These are phyloP conservation scores for Neocrepidodera transversa DNA, from an alignment of 2,888 invertebrate genomes.

Conservation along the genomic window DNA sequence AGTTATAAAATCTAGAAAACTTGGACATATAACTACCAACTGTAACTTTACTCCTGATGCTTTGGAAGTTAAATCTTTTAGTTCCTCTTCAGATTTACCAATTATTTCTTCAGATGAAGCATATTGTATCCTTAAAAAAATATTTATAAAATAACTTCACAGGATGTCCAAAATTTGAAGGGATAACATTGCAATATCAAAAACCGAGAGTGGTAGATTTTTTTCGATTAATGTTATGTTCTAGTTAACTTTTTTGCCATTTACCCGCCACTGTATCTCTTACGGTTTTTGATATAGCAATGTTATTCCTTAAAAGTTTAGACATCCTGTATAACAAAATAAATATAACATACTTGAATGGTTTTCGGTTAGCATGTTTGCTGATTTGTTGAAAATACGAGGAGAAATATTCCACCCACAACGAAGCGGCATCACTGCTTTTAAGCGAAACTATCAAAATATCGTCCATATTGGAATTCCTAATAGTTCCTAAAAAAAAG, in stretches of 20 bases:
- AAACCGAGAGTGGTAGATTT: neutral
- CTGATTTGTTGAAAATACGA: constrained; percentile 86
- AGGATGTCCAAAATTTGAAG: too few species aligned
- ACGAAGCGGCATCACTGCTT: constrained; percentile 77
- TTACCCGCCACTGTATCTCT: too few species aligned
- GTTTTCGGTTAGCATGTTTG: constrained; percentile 76
- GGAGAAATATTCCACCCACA: constrained; percentile 83
- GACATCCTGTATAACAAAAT: too few species aligned
- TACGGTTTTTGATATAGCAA: too few species aligned
- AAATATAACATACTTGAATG: constrained; percentile 84
- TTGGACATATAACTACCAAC: constrained; percentile 81
- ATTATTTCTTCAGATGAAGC: constrained; percentile 75
- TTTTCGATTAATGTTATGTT: neutral
- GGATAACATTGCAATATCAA: too few species aligned
- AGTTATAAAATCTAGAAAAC: constrained; percentile 69
- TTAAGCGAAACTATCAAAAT: constrained; percentile 82
- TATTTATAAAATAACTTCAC: too few species aligned
- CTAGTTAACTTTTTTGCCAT: too few species aligned
- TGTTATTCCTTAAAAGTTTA: too few species aligned
- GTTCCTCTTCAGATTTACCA: constrained; percentile 59
- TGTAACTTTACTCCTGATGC: constrained; percentile 75
- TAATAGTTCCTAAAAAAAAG: constrained; percentile 49
- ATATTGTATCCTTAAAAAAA: constrained; percentile 70
- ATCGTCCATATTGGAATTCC: constrained; percentile 73
- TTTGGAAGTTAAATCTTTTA: constrained; percentile 65